Conservation (phyloP, 2,113 vertebrate genomes). For the Dipodomys stephensi region DNA sequence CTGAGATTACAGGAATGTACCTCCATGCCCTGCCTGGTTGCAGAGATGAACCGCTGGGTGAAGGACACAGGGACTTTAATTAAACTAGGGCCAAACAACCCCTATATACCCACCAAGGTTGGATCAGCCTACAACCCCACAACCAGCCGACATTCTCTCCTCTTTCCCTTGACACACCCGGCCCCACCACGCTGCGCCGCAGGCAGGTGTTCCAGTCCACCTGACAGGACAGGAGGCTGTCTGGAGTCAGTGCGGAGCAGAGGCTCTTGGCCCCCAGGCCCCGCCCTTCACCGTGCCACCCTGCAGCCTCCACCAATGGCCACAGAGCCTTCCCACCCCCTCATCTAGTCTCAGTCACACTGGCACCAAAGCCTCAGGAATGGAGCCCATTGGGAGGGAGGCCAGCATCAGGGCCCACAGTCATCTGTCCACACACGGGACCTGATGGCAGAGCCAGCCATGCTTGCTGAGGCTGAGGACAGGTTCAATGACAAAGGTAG, state of each 20-base stretch:
- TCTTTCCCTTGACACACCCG: no score
- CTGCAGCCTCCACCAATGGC: background rate
- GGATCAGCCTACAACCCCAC: background rate
- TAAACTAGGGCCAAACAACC: background rate
- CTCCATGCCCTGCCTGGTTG: background rate
- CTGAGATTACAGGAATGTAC: no score
- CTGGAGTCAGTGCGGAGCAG: no score
- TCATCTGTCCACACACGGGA: no score
- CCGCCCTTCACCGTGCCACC: no score
- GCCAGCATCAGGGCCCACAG: no score
- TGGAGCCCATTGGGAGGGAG: no score
- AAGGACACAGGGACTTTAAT: background rate
- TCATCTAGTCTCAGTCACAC: background rate
- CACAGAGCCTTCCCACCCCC: background rate
- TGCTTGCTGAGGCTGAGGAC: no score
- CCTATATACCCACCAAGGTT: background rate
- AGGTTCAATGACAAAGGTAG: no score
- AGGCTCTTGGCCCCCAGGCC: background rate
- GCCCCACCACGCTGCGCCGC: no score
- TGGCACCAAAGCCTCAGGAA: no score
- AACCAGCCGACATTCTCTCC: background rate
- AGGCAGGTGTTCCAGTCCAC: rapidly evolving
- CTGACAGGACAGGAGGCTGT: background rate
- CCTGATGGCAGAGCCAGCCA: no score
- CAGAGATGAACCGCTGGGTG: background rate